These are phyloP conservation scores for Platycnemis pennipes DNA, from an alignment of 2,888 invertebrate species.

Conservation along the genomic window DNA sequence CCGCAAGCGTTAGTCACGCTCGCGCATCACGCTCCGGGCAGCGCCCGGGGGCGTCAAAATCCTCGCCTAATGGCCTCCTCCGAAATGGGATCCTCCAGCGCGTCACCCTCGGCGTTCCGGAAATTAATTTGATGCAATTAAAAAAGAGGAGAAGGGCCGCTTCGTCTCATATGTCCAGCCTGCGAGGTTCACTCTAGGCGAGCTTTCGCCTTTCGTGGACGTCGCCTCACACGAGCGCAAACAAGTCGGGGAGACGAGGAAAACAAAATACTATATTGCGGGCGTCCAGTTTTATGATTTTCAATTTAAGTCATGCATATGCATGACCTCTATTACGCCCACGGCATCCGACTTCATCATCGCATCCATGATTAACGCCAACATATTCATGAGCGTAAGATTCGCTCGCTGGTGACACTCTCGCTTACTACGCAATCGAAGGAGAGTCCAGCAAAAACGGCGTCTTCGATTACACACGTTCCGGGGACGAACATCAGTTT, in stretches of 20 bases:
- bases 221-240: background rate
- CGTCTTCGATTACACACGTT: background rate
- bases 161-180: background rate
- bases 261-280: background rate
- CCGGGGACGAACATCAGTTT: background rate
- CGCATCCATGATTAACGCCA: background rate
- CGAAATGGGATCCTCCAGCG: background rate
- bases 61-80: background rate
- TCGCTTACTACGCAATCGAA: background rate
- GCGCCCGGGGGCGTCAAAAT: background rate
- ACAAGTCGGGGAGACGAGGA: background rate
- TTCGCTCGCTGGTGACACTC: background rate
- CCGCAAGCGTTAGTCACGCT: background rate
- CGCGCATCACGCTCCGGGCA: background rate
- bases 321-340: background rate
- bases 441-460: background rate
- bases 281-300: conserved; percentile 4
- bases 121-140: background rate
- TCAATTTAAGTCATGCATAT: background rate
- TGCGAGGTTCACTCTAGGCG: background rate
- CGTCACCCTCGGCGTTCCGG: background rate
- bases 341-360: background rate
- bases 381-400: conserved; percentile 13
- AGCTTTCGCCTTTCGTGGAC: background rate
- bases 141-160: background rate